Percentiles rank a stretch among this genome's conserved stretches.
Evolutionary conservation across 1,140 invertebrate genomes (phyloP).

Genomic region (Mizuhopecten yessoensis): DNA sequence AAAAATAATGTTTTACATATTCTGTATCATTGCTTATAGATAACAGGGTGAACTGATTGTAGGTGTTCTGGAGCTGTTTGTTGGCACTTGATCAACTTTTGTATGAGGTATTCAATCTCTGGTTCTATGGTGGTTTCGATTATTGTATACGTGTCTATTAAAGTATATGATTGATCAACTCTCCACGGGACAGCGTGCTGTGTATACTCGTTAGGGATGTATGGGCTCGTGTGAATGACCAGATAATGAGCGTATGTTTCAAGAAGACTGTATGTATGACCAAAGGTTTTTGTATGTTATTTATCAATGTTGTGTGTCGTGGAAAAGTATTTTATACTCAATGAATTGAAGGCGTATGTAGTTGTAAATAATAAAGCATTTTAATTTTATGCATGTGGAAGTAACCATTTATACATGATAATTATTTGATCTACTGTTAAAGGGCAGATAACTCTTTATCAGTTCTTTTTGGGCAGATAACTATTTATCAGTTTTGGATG

Average conservation of each 20-base stretch:
- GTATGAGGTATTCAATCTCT: conserved; percentile 33
- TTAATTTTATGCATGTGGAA: conserved; percentile 34
- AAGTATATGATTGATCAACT: background rate
- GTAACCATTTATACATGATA: conserved; percentile 33
- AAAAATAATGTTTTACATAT: background rate
- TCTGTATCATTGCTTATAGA: background rate
- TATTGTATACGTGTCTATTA: background rate
- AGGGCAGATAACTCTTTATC: conserved; percentile 30
- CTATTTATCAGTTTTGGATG: background rate
- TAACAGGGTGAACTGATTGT: background rate
- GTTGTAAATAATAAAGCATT: conserved; percentile 40
- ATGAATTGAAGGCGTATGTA: conserved; percentile 19
- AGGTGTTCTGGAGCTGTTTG: background rate
- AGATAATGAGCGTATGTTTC: background rate
- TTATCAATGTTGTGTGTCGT: conserved; percentile 32
- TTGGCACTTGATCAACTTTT: background rate
- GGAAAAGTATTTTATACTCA: conserved; percentile 39
- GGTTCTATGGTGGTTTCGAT: background rate
- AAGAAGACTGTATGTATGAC: background rate
- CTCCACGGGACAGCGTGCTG: background rate
- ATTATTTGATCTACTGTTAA: conserved; percentile 14
- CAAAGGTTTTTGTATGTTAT: conserved; percentile 9
- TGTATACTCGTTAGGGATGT: background rate
- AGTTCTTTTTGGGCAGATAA: background rate
- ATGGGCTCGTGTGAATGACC: background rate